Base-by-base conservation (phyloP, 2,797 vertebrate species). In the Lutra lutra region DNA sequence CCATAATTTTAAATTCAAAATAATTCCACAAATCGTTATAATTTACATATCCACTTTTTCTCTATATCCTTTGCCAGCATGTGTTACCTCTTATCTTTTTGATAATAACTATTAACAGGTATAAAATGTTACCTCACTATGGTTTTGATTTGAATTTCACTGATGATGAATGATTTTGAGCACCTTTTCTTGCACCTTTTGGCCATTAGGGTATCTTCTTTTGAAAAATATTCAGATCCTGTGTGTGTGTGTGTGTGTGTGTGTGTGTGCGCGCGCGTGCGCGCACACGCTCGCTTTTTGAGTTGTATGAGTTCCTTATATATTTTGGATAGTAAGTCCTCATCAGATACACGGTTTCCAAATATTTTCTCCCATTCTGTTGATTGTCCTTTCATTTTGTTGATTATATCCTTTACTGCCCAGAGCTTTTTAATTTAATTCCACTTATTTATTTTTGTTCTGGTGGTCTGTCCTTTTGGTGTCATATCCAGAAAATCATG, bases 231-330 rank as follows among this genome's bases (percentile, higher is more conserved):
- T 32, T 83, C 11, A 84, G 38, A 20, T 62, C 18, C 11, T 68
- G 15, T 51, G 48, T 51, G 48, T 51, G 48, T 51, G 48, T 51
- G 48, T 15, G 48, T 51, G 48, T 48, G 48, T 15, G 48, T 48
- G 48, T 15, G 48, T 13, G 46, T 13, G 46, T 48, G 46, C 13
- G 40, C 6, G 40, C 7, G 40, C 7, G 40, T 1, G 40, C 40
- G 5, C 5, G 40, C 43, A 1, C 7, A 5, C 1, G 43, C 2
- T 0, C 43, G 43, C 43, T 46, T 5, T 51, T 51, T 51, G 48
- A 51, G 48, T 51, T 66, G 66, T 35, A 38, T 17, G 35, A 51
- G 66, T 86, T 86, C 25, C 32, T 54, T 54, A 51, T 51, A 51
- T 5, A 51, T 51, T 51, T 51, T 51, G 48, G 48, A 51, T 51